A percentile compares a stretch with the other conserved stretches of the same genome.
phyloP scores from a whole-genome alignment of 2,797 vertebrate genomes.

The Platyrinchus mystaceus region DNA sequence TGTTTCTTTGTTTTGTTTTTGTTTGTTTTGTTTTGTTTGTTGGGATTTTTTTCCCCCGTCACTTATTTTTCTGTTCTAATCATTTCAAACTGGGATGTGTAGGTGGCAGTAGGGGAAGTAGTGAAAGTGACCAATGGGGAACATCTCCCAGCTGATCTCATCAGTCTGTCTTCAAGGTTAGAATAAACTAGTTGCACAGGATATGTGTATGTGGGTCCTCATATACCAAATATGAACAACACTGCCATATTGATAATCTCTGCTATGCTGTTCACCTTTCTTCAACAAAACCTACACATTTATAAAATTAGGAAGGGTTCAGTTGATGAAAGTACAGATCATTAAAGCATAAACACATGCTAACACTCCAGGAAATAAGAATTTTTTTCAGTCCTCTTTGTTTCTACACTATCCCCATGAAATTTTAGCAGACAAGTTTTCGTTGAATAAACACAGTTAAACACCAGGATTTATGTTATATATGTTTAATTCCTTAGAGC shows the following conservation, averaged over 20 bases:
- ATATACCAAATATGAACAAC: constrained; percentile 41
- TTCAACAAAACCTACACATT: neutral
- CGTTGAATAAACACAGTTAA: neutral
- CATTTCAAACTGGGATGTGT: constrained; percentile 83
- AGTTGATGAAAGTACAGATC: neutral
- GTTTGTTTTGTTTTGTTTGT: neutral
- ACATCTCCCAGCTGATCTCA: constrained; percentile 98
- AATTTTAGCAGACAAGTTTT: neutral
- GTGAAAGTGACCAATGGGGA: constrained; percentile 98
- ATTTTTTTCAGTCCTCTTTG: neutral
- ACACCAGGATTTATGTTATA: neutral
- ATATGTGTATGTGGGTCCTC: constrained; percentile 76
- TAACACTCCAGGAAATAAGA: neutral
- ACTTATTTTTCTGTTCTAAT: constrained; percentile 75
- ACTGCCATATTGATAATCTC: neutral
- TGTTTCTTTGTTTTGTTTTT: constrained; percentile 65
- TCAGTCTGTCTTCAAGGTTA: constrained; percentile 99
- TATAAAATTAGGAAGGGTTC: neutral
- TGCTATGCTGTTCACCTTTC: neutral
- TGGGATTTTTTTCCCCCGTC: constrained; percentile 32
- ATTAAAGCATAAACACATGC: neutral
- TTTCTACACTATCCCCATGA: neutral
- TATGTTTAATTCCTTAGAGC: neutral
- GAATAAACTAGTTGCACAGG: constrained; percentile 74
- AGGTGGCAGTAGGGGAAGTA: constrained; percentile 98